phyloP scores from a whole-genome alignment of 2,113 vertebrate species.

The Muntiacus reevesi region DNA sequence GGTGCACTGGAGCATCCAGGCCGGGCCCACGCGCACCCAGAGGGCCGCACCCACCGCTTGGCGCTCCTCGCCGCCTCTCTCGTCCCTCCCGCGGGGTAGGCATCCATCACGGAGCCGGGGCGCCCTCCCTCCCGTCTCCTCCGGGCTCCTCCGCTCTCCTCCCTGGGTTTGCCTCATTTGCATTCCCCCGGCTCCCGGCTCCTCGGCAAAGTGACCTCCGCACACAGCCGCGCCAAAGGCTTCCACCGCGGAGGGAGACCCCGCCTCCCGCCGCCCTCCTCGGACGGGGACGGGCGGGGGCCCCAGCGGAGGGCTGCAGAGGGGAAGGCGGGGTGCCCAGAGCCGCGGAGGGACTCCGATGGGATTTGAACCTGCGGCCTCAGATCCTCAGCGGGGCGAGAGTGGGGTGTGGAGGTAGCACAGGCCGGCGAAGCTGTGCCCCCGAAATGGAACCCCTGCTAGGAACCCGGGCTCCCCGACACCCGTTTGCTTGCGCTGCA shows the following conservation, averaged over 20 bases:
- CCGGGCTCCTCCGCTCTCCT: conserved; percentile 40
- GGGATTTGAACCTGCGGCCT: conserved; percentile 50
- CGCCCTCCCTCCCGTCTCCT: conserved; percentile 61
- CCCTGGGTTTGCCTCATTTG: conserved; percentile 73
- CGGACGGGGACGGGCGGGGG: background rate
- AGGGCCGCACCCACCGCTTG: background rate
- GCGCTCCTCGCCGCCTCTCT: background rate
- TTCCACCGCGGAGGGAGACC: conserved; percentile 61
- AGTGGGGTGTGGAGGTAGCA: background rate
- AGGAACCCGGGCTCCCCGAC: background rate
- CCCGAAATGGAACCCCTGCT: background rate
- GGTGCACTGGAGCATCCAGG: background rate
- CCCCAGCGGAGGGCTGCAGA: background rate
- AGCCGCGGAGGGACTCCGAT: background rate
- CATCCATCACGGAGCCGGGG: conserved; percentile 60
- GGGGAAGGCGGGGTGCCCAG: background rate
- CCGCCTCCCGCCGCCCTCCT: background rate
- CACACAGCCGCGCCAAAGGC: conserved; percentile 69
- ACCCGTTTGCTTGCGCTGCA: background rate
- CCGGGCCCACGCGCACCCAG: background rate
- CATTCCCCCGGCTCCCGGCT: conserved; percentile 73
- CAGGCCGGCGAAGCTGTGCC: background rate
- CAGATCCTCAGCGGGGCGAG: background rate
- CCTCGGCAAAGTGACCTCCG: conserved; percentile 76
- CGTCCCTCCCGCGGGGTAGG: conserved; percentile 48